A percentile compares a stretch with the other conserved stretches of the same genome.
Conservation (phyloP, 2,113 vertebrate genomes). For the Notarius quadriscutis region DNA sequence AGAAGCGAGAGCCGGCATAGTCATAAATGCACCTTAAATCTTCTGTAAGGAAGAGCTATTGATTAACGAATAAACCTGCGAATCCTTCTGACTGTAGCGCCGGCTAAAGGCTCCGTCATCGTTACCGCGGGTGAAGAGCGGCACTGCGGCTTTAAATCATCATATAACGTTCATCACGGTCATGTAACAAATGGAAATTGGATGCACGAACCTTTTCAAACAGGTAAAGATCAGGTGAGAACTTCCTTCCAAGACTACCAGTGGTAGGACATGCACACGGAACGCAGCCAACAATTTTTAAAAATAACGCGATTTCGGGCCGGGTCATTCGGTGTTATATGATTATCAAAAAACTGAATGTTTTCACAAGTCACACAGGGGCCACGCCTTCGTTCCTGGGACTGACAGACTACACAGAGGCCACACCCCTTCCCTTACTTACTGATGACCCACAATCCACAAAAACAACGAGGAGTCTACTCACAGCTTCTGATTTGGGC, state of each 20-base stretch:
- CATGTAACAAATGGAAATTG: background rate
- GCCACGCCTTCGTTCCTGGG: background rate
- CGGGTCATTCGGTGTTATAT: background rate
- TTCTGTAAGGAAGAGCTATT: constrained; percentile 7
- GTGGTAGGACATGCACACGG: background rate
- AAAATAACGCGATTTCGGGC: background rate
- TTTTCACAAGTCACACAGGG: background rate
- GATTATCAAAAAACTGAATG: background rate
- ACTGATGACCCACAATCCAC: background rate
- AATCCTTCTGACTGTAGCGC: background rate
- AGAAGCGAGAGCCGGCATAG: background rate
- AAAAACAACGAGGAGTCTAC: constrained; percentile 56
- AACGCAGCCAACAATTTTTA: background rate
- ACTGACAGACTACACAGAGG: background rate
- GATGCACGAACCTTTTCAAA: background rate
- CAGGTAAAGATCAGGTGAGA: background rate
- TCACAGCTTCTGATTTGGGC: constrained; percentile 98
- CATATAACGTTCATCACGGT: background rate
- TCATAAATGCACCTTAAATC: background rate
- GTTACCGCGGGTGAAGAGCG: background rate
- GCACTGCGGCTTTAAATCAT: background rate
- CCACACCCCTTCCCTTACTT: background rate
- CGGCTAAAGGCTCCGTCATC: background rate
- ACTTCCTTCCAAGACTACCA: background rate
- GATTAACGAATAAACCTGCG: background rate